phyloP scores from a whole-genome alignment of 64 coral and sea anemone species.

The Stichodactyla helianthus region DNA sequence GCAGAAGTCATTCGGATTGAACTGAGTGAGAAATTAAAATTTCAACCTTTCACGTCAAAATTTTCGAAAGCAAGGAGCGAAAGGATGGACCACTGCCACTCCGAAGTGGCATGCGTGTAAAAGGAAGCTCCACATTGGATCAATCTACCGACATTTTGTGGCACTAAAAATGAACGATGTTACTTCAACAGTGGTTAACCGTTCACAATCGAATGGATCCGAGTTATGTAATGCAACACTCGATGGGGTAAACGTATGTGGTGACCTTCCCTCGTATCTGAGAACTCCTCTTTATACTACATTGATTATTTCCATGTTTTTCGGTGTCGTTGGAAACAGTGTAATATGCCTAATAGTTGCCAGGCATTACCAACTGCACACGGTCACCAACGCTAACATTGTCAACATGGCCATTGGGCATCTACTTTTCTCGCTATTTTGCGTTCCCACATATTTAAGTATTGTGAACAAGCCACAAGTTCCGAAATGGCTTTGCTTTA shows the following conservation, averaged over 20 bases:
- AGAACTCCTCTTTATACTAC: constrained; percentile 12
- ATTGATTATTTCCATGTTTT: constrained; percentile 36
- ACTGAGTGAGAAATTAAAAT: neutral
- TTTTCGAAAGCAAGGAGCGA: neutral
- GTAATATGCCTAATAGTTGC: constrained; percentile 65
- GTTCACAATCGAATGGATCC: neutral
- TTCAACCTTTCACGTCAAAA: neutral
- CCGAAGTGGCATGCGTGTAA: neutral
- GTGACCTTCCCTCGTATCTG: neutral
- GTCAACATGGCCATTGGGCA: constrained; percentile 73
- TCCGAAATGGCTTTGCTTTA: constrained; percentile 1
- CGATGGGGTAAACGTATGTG: constrained; percentile 15
- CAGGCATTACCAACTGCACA: constrained; percentile 75
- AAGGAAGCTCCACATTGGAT: neutral
- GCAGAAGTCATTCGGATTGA: neutral
- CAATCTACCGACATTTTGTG: neutral
- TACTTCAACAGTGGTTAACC: neutral
- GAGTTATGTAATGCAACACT: constrained; percentile 5
- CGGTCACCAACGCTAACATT: constrained; percentile 77
- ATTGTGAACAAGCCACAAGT: neutral
- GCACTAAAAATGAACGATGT: neutral
- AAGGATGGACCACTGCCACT: too few species aligned
- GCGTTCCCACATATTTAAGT: constrained; percentile 47
- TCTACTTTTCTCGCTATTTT: constrained; percentile 54
- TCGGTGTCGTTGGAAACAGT: constrained; percentile 64